Evolutionary conservation across 2,888 invertebrate genomes (phyloP), one percentile per base, ranked within the genome.

Genomic region (Thymelicus sylvestris): DNA sequence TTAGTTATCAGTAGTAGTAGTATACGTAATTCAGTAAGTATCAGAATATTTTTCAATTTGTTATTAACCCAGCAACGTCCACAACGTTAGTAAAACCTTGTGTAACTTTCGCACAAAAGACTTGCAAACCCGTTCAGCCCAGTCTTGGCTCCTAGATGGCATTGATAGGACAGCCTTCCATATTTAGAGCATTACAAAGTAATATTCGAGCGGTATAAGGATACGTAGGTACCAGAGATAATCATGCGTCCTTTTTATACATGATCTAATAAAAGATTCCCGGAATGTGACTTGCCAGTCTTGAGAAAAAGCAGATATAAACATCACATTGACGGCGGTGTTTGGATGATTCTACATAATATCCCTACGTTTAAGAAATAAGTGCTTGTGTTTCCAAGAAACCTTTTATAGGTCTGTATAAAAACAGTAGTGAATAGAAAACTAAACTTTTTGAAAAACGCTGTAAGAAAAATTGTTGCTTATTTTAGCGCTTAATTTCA

Each of bases 91-190:
- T 38, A 57, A 57, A 57, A 57, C 57, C 7, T 12, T 57, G 15
- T 60, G 57, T 55, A 31, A 68, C 64, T 69, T 64, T 64, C 65
- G 50, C 60, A 70, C 65, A 65, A 69, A 69, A 70, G 70, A 64
- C 24, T 64, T 19, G 55, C 61, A 48, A 59, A 60, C 59, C 47
- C 47, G 48, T 39, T 48, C 39, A 61, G 24, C 13, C 67, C 60
- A 67, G 61, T 67, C 41, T 19, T 60, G 65, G 68, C 74, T 75
- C 74, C 73, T 74, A 74, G 75, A 73, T 76, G 78, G 74, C 78
- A 78, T 77, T 78, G 79, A 79, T 79, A 77, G 76, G 74, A 74
- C 79, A 79, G 80, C 80, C 80, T 81, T 82, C 81, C 80, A 80
- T 81, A 79, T 80, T 60, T 79, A 79, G 80, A 78, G 73, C 76